Evolutionary conservation across 1,140 invertebrate species (phyloP).

Genomic region (Macrobrachium nipponense): DNA sequence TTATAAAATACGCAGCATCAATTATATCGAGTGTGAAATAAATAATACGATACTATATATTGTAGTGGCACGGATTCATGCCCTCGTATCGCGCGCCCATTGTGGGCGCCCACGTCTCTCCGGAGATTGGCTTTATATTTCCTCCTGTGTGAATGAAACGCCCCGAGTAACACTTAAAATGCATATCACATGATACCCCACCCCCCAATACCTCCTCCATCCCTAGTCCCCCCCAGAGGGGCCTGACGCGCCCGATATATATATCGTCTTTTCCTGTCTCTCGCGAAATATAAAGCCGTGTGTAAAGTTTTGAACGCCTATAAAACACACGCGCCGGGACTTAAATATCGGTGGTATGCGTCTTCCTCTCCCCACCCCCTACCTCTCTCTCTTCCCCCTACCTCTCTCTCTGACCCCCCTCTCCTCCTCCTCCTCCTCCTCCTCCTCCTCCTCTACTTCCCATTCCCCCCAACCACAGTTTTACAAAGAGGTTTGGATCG

Average conservation of each 20-base stretch:
- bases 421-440: not conserved
- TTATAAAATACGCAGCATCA: too few relatives aligned
- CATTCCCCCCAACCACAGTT: too few relatives aligned
- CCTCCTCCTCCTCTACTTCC: not conserved
- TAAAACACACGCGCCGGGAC: not conserved
- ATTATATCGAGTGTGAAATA: too few relatives aligned
- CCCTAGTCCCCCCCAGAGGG: too few relatives aligned
- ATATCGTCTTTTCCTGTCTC: not conserved
- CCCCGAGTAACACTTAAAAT: too few relatives aligned
- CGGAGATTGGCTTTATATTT: too few relatives aligned
- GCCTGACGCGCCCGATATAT: not conserved
- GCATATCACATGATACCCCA: not conserved
- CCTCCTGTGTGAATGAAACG: too few relatives aligned
- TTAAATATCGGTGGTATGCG: not conserved
- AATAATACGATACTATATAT: too few relatives aligned
- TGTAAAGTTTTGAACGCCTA: not conserved
- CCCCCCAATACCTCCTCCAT: too few relatives aligned
- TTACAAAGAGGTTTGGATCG: constrained; percentile 40
- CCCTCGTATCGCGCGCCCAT: too few relatives aligned
- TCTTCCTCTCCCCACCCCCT: not conserved
- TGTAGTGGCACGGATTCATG: too few relatives aligned
- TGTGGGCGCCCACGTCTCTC: too few relatives aligned
- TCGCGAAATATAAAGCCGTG: constrained; percentile 3
- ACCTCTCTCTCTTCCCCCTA: not conserved
- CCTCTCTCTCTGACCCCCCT: not conserved